A percentile compares a stretch with the other conserved stretches of the same genome.
Evolutionary conservation across 2,113 vertebrate genomes (phyloP).

Genomic region (Panthera uncia): DNA sequence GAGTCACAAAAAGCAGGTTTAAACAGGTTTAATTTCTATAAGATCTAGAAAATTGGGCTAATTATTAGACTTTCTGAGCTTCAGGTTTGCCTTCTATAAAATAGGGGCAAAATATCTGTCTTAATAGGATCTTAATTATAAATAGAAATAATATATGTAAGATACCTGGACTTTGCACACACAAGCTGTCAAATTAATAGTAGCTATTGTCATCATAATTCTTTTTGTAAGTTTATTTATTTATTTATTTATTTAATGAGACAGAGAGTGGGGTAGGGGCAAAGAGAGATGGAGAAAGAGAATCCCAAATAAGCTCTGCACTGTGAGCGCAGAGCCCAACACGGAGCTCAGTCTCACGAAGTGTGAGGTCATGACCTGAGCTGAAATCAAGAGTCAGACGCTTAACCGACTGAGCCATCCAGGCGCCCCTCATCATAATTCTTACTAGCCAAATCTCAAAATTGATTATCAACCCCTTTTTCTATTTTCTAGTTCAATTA

Average conservation of each 20-base stretch:
- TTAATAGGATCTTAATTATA: slow-evolving; percentile 29
- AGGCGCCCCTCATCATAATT: not conserved
- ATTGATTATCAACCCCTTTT: not conserved
- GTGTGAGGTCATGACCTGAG: too few relatives aligned
- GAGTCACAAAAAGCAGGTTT: slow-evolving; percentile 19
- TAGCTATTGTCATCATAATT: slow-evolving; percentile 36
- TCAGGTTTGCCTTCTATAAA: slow-evolving; percentile 18
- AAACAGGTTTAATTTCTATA: slow-evolving; percentile 54
- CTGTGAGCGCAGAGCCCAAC: too few relatives aligned
- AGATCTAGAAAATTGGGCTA: not conserved
- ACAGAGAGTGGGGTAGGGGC: too few relatives aligned
- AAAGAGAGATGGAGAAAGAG: too few relatives aligned
- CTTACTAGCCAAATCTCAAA: slow-evolving; percentile 54
- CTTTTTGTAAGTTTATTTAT: not conserved
- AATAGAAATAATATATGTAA: slow-evolving; percentile 37
- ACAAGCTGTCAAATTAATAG: slow-evolving; percentile 36
- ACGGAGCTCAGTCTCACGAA: too few relatives aligned
- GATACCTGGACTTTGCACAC: not conserved
- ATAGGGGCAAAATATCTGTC: not conserved
- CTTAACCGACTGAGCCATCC: too few relatives aligned
- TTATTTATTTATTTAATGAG: too few relatives aligned
- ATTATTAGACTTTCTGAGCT: slow-evolving; percentile 19
- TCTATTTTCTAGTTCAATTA: slow-evolving; percentile 30
- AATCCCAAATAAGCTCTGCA: too few relatives aligned
- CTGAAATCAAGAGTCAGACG: too few relatives aligned